These are phyloP conservation scores for Catalaphyllia jardinei DNA, from an alignment of 64 coral and sea anemone species.

Conservation along the genomic window DNA sequence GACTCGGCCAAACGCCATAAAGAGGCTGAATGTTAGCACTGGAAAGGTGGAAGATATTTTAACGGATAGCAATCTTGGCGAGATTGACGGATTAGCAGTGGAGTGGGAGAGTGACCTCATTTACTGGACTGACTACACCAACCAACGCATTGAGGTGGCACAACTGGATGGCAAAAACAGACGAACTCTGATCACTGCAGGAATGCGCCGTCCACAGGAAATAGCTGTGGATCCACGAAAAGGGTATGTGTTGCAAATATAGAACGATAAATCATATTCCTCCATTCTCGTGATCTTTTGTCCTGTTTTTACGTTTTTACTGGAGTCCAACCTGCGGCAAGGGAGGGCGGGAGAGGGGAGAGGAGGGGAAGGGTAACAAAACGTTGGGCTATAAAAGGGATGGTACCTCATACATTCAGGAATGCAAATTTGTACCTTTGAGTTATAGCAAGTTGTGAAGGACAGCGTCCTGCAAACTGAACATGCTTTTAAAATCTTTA, in stretches of 20 bases:
- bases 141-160: constrained; percentile 49
- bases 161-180: constrained; percentile 55
- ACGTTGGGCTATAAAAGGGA: too few species aligned
- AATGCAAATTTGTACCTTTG: too few species aligned
- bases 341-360: too few species aligned
- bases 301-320: too few species aligned
- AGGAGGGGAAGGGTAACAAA: too few species aligned
- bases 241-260: not conserved
- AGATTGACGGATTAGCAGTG: constrained; percentile 66
- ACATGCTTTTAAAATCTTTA: too few species aligned
- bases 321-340: too few species aligned
- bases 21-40: constrained; percentile 29
- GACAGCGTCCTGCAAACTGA: too few species aligned
- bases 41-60: not conserved
- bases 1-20: constrained; percentile 23
- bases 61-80: constrained; percentile 29
- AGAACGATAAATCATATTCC: too few species aligned
- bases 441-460: too few species aligned
- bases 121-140: constrained; percentile 69
- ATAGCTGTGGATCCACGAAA: not conserved
- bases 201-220: constrained; percentile 30
- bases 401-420: too few species aligned
- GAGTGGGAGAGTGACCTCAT: constrained; percentile 70
- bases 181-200: not conserved
- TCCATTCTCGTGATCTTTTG: too few species aligned